A percentile compares a stretch with the other conserved stretches of the same genome.
phyloP scores from a whole-genome alignment of 2,888 invertebrate species.

The Drepanosiphum platanoidis region DNA sequence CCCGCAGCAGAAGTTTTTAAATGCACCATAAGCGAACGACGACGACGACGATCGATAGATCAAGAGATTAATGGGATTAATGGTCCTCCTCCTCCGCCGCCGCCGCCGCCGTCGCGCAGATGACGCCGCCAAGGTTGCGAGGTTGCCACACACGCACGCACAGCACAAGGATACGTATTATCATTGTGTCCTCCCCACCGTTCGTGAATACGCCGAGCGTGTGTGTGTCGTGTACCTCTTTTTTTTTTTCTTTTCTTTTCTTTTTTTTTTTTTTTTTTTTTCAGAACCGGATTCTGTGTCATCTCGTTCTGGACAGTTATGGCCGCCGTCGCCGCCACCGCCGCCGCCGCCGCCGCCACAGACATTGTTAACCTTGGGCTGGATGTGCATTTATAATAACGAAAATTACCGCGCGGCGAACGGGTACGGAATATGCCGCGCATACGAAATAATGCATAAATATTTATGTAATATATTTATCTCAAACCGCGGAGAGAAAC shows the following conservation, averaged over 20 bases:
- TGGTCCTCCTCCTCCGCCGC: constrained; percentile 7
- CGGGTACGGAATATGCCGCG: neutral
- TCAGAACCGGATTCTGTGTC: constrained; percentile 60
- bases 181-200: neutral
- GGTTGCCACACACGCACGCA: constrained; percentile 44
- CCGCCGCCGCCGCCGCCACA: constrained; percentile 19
- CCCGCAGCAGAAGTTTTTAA: too few relatives aligned
- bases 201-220: neutral
- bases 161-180: neutral
- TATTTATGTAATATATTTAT: neutral
- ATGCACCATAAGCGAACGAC: neutral
- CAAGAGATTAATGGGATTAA: constrained; percentile 51
- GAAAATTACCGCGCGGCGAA: constrained; percentile 25
- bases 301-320: constrained; percentile 51
- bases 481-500: neutral
- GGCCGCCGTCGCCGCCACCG: constrained; percentile 24
- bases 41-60: constrained; percentile 43
- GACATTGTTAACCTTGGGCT: constrained; percentile 51
- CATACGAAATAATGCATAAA: neutral
- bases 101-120: neutral
- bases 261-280: neutral
- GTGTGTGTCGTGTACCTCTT: constrained; percentile 30
- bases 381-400: constrained; percentile 37
- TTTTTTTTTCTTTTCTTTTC: neutral
- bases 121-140: constrained; percentile 35